Base-by-base conservation (phyloP, 2,888 invertebrate species). In the Sclerodermus sp. region DNA sequence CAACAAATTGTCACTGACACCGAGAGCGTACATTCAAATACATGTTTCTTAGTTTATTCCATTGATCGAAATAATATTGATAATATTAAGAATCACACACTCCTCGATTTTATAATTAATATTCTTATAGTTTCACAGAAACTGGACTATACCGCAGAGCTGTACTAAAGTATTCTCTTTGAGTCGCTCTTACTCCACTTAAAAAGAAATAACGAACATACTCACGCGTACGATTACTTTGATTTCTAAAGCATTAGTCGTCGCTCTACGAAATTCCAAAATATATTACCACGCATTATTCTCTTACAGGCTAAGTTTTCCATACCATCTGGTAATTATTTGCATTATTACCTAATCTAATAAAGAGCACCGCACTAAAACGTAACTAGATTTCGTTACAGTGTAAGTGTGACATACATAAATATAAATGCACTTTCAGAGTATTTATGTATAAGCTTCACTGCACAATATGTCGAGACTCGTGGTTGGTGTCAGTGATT, bases 91-190 rank as follows among this genome's bases (percentile, higher is more conserved):
- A 23, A 5, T 5, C 23, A 23, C 3, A 23, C 3, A 23, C 3
- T 23, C 8, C 23, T 23, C 23, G 23, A 3, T 23, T 13, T 34
- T 12, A 4, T 4, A 12, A 34, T 34, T 10, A 12, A 34, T 34
- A 4, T 42, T 43, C 54, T 53, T 55, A 53, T 62, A 57, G 59
- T 59, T 62, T 62, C 57, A 61, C 46, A 53, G 57, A 62, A 57
- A 55, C 57, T 46, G 54, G 53, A 56, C 49, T 53, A 58, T 56
- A 53, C 56, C 48, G 50, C 57, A 57, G 56, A 53, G 57, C 56
- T 23, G 46, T 45, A 57, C 49, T 46, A 51, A 56, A 53, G 53
- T 44, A 56, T 50, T 44, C 47, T 46, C 53, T 46, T 53, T 44
- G 48, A 23, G 8, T 3, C 23, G 23, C 3, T 23, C 8, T 23